Base-by-base conservation (phyloP, 2,113 vertebrate species). In the Corythaeola cristata region DNA sequence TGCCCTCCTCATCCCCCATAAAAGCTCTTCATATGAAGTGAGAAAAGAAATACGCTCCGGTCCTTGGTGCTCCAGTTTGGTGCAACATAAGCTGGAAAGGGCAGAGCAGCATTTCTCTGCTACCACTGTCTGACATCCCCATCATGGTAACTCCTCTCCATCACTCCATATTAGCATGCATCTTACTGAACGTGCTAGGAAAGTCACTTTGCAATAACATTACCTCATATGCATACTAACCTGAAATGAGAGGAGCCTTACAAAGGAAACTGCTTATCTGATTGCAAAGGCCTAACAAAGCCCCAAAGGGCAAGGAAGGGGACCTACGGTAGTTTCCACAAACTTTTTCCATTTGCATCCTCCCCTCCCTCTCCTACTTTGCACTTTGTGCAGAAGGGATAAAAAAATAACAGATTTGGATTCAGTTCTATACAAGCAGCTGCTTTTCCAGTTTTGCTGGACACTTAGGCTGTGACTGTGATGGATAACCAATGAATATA, bases 161-260 rank as follows among this genome's bases (percentile, higher is more conserved):
- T 93, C 80, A 55, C 47, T 89, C 77, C 56, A 23, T 67, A 88
- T 97, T 96, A 97, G 75, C 58, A 89, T 94, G 79, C 80, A 52
- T 15, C 49, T 76, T 88, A 88, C 47, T 2, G 4, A 93, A 96
- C 58, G 30, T 67, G 66, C 87, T 85, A 62, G 88, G 68, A 97
- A 97, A 98, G 96, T 96, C 96, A 96, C 88, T 97, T 82, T 94
- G 81, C 76, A 95, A 60, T 89, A 96, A 84, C 89, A 87, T 85
- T 87, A 79, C n/a, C 7, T 11, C 90, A 79, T 76, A 23, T 67
- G 96, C 96, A 97, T 96, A 69, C 90, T 96, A 97, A 97, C 96
- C 45, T 76, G 74, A 92, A 94, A 69, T 63, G 87, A 97, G 73
- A 81, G 71, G 23, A 95, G 33, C 33, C 89, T 89, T 78, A 87